phyloP scores from a whole-genome alignment of 2,113 vertebrate species.

The Plestiodon gilberti region DNA sequence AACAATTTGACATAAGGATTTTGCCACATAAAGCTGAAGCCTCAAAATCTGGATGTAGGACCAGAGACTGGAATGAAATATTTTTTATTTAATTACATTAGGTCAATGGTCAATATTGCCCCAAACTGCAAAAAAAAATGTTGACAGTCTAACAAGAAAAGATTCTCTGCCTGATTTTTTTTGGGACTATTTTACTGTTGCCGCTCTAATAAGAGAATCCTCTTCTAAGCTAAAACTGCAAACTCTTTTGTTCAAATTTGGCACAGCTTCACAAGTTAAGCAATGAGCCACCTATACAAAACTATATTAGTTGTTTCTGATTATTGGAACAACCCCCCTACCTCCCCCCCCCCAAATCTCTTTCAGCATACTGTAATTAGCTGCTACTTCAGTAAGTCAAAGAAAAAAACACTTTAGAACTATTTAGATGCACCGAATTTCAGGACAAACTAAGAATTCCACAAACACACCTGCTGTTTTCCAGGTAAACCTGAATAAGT shows the following conservation, averaged over 20 bases:
- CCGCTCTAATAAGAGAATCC: too few relatives aligned
- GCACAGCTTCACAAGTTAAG: background rate
- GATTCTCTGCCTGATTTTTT: background rate
- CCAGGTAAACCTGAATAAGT: background rate
- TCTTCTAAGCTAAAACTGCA: conserved; percentile 19
- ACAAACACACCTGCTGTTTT: background rate
- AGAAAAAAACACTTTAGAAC: background rate
- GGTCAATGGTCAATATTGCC: background rate
- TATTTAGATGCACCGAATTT: background rate
- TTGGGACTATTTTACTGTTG: too few relatives aligned
- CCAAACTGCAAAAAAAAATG: background rate
- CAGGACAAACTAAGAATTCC: background rate
- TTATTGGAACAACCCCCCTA: too few relatives aligned
- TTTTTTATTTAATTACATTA: background rate
- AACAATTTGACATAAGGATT: background rate
- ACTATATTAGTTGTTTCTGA: background rate
- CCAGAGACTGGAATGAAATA: background rate
- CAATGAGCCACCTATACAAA: background rate
- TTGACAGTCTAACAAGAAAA: too few relatives aligned
- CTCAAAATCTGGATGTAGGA: background rate
- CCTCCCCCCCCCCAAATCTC: background rate
- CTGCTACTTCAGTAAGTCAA: background rate
- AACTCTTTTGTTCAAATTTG: conserved; percentile 13
- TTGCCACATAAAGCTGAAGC: background rate
- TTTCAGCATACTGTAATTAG: background rate